Percentiles rank a stretch among this genome's conserved stretches.
These are phyloP conservation scores for Parotocinclus haroldoi DNA, from an alignment of 2,797 vertebrate genomes.

Conservation along the genomic window DNA sequence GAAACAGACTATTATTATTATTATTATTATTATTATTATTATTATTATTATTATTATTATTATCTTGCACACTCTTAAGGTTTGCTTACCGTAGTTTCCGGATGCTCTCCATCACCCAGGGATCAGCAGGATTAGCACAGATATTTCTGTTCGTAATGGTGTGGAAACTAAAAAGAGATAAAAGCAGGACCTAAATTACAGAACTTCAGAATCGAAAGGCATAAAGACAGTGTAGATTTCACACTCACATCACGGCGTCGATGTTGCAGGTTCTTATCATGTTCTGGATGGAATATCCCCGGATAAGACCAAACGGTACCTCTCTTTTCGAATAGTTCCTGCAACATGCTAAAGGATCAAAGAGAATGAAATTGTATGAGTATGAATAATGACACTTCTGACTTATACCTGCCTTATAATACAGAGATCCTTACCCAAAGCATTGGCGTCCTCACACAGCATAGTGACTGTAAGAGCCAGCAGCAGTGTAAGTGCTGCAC, in stretches of 20 bases:
- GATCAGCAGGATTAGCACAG: slow-evolving; percentile 54
- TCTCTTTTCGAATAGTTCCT: slow-evolving; percentile 31
- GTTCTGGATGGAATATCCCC: slow-evolving; percentile 43
- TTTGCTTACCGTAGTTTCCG: slow-evolving; percentile 55
- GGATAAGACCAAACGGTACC: slow-evolving; percentile 5
- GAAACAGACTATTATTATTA: neutral
- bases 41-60: too few relatives aligned
- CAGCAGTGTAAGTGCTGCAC: slow-evolving; percentile 27
- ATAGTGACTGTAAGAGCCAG: slow-evolving; percentile 49
- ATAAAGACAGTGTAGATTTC: too few relatives aligned
- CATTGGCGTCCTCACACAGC: slow-evolving; percentile 38
- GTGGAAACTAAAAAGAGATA: slow-evolving; percentile 58
- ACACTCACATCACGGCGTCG: slow-evolving; percentile 40
- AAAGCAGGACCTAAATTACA: too few relatives aligned
- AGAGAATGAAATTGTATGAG: neutral
- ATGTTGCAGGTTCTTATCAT: slow-evolving; percentile 31
- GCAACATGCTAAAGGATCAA: slow-evolving; percentile 42
- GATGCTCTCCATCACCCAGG: slow-evolving; percentile 61
- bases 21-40: neutral
- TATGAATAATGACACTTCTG: too few relatives aligned
- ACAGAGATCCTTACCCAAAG: slow-evolving; percentile 51
- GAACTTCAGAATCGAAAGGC: too few relatives aligned
- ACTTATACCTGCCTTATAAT: too few relatives aligned
- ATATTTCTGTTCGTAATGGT: slow-evolving; percentile 39
- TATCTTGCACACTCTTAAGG: neutral